Conservation (phyloP, 2,797 vertebrate genomes). For the Gobio occitaniae region DNA sequence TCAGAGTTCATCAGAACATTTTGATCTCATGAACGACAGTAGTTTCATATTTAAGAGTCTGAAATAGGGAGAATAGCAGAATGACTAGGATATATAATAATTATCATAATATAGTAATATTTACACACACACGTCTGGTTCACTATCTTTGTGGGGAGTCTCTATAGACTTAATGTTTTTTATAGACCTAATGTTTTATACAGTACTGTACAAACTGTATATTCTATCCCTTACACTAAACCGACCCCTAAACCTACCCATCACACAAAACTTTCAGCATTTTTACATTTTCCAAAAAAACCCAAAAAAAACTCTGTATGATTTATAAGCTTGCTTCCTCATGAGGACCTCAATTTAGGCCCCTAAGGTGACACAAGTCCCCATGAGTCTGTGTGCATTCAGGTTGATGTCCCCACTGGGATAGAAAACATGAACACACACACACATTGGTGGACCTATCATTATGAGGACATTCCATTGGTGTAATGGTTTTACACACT, state of each 20-base stretch:
- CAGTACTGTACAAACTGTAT: not conserved
- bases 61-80: not conserved
- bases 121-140: not conserved
- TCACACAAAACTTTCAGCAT: not conserved
- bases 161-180: not conserved
- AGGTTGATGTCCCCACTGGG: too few species aligned
- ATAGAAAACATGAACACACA: too few species aligned
- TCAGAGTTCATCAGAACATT: not conserved
- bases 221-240: not conserved
- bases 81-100: not conserved
- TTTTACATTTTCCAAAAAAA: too few species aligned
- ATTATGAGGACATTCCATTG: too few species aligned
- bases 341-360: too few species aligned
- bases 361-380: too few species aligned
- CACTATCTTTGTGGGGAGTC: not conserved
- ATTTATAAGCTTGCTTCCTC: too few species aligned
- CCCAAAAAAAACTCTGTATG: too few species aligned
- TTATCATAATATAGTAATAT: not conserved
- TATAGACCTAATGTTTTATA: not conserved
- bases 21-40: not conserved
- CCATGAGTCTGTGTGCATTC: too few species aligned
- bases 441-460: too few species aligned
- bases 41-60: not conserved
- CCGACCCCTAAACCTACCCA: not conserved
- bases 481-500: too few species aligned